A percentile compares a stretch with the other conserved stretches of the same genome.
phyloP scores from a whole-genome alignment of 2,113 vertebrate species.

The Muntiacus reevesi region DNA sequence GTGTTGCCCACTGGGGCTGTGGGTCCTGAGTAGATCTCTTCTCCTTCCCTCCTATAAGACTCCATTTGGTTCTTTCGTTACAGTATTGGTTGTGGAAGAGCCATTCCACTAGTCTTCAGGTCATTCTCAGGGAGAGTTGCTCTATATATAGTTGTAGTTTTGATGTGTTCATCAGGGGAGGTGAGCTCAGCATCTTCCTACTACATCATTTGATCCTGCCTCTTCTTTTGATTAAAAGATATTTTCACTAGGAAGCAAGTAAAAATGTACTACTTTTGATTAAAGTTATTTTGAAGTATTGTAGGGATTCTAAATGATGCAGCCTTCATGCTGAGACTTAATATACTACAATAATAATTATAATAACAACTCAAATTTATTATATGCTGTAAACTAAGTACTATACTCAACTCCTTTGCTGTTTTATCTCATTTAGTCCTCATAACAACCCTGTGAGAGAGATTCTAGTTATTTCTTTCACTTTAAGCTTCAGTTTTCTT shows the following conservation, averaged over 20 bases:
- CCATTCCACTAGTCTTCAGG: not conserved
- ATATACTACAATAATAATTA: not conserved
- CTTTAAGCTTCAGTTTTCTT: not conserved
- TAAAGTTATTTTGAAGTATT: conserved; percentile 38
- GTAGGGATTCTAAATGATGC: not conserved
- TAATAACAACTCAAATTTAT: not conserved
- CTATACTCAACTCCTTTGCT: not conserved
- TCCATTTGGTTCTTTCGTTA: not conserved
- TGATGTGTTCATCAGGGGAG: not conserved
- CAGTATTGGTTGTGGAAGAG: not conserved
- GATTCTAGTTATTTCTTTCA: not conserved
- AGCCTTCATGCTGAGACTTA: not conserved
- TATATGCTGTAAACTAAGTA: not conserved
- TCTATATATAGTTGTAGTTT: not conserved
- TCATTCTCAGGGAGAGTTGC: not conserved
- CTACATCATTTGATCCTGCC: not conserved
- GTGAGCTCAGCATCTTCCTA: not conserved
- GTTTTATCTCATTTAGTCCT: not conserved
- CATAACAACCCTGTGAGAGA: not conserved
- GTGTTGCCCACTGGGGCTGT: not conserved
- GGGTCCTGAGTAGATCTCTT: not conserved
- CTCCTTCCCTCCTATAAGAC: not conserved
- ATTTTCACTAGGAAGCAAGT: not conserved
- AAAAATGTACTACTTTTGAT: not conserved
- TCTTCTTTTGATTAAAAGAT: not conserved